phyloP scores from a whole-genome alignment of 2,797 vertebrate genomes.

The Platalea minor region DNA sequence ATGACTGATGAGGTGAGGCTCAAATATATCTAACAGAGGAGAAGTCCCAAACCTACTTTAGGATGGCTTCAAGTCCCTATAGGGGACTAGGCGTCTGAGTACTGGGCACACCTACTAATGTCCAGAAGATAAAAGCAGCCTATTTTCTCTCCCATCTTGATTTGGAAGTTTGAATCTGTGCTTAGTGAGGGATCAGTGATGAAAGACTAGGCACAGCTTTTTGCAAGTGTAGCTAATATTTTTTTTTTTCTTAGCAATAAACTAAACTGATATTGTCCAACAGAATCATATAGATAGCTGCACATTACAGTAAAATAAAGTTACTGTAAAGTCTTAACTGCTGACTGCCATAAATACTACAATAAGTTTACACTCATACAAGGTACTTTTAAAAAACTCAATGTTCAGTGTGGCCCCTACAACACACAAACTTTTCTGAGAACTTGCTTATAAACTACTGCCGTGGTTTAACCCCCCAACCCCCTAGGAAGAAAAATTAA shows the following conservation, averaged over 20 bases:
- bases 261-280: background rate
- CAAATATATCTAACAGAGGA: background rate
- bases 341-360: background rate
- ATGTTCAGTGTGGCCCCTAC: background rate
- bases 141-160: background rate
- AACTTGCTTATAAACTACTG: background rate
- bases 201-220: background rate
- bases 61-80: background rate
- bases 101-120: accelerated
- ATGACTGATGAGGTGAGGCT: background rate
- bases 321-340: background rate
- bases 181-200: background rate
- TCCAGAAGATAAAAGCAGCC: background rate
- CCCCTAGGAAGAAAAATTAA: too few relatives aligned
- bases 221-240: background rate
- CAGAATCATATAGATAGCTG: background rate
- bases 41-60: background rate
- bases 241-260: background rate
- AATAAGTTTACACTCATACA: background rate
- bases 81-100: background rate
- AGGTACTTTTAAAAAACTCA: background rate
- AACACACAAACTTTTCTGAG: background rate
- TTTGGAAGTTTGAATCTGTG: background rate
- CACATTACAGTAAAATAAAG: background rate
- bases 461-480: too few relatives aligned